A percentile compares a stretch with the other conserved stretches of the same genome.
Conservation (phyloP, 2,888 invertebrate species). For the Pammene fasciana region DNA sequence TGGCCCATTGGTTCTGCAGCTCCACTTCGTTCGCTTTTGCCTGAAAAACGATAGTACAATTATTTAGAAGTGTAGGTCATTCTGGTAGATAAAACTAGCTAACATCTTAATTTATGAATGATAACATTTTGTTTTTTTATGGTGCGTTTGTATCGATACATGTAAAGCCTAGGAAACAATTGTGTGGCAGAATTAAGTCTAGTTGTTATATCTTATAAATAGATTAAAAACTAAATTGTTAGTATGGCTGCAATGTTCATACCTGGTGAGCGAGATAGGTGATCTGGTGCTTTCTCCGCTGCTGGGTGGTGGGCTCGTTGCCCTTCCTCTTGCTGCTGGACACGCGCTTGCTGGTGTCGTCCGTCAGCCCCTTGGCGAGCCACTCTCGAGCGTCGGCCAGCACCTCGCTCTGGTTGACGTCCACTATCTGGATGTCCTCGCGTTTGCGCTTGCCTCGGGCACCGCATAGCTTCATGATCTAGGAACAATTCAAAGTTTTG, state of each 20-base stretch:
- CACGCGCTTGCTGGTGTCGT: conserved; percentile 84
- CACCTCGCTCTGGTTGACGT: conserved; percentile 91
- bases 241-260: neutral
- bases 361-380: conserved; percentile 90
- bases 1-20: conserved; percentile 96
- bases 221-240: too few relatives aligned
- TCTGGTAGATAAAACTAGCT: too few relatives aligned
- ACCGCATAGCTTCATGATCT: conserved; percentile 88
- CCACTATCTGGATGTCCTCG: conserved; percentile 89
- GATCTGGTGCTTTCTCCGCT: conserved; percentile 96
- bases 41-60: conserved; percentile 76
- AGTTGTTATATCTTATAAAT: too few relatives aligned
- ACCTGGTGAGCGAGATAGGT: conserved; percentile 95
- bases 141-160: too few relatives aligned
- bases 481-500: too few relatives aligned
- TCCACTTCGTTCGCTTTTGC: conserved; percentile 98
- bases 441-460: conserved; percentile 85
- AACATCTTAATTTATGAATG: too few relatives aligned
- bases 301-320: conserved; percentile 86
- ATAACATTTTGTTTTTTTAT: too few relatives aligned
- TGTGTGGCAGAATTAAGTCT: too few relatives aligned
- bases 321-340: conserved; percentile 81
- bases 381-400: conserved; percentile 91
- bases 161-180: too few relatives aligned
- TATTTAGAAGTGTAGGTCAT: neutral